Evolutionary conservation across 1,140 invertebrate genomes (phyloP).

Genomic region (Polypedilum vanderplanki): DNA sequence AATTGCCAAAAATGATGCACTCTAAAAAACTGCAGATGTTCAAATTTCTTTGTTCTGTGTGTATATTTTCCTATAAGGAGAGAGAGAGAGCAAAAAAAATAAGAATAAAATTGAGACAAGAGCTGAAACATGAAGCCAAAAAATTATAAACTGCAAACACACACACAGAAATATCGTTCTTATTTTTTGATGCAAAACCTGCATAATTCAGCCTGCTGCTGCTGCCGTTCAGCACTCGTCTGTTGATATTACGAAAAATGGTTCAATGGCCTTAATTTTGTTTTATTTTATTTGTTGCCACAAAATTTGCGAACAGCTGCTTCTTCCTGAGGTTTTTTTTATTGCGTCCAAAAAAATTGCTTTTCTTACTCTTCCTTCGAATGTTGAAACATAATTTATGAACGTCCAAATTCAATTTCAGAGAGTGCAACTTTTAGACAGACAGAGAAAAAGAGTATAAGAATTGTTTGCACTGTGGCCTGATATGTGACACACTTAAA

Average conservation of each 20-base stretch:
- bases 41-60: conserved; percentile 13
- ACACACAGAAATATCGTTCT: background rate
- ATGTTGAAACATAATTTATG: background rate
- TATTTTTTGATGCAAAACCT: conserved; percentile 17
- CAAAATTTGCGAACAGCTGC: conserved; percentile 16
- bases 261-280: conserved; percentile 22
- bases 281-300: background rate
- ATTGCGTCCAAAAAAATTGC: background rate
- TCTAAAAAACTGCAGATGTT: conserved; percentile 13
- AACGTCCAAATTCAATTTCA: background rate
- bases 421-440: background rate
- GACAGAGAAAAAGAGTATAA: too few relatives aligned
- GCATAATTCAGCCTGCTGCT: conserved; percentile 3
- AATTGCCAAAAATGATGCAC: conserved; percentile 10
- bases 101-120: conserved; percentile 5
- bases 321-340: conserved; percentile 4
- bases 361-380: background rate
- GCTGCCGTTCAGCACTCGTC: background rate
- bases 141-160: conserved; percentile 13
- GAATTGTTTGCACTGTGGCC: background rate
- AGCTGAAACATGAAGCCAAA: background rate
- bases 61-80: background rate
- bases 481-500: conserved; percentile 15
- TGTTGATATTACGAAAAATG: conserved; percentile 25
- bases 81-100: background rate